These are phyloP conservation scores for Coenonympha glycerion DNA, from an alignment of 2,888 invertebrate species.

Conservation along the genomic window DNA sequence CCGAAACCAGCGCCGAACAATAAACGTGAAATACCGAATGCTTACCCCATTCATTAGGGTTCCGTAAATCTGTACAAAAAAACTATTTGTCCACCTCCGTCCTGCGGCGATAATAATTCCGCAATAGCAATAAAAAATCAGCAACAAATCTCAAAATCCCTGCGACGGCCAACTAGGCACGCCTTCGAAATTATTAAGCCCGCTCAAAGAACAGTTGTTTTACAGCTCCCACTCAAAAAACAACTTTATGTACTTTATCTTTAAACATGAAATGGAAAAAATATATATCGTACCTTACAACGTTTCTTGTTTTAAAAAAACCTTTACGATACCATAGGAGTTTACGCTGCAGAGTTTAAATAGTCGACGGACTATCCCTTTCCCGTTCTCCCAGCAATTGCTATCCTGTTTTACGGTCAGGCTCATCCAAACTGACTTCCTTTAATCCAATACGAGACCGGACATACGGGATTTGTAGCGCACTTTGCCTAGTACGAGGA, in stretches of 20 bases:
- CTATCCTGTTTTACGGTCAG: conserved; percentile 42
- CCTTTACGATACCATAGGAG: conserved; percentile 65
- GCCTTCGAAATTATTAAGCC: conserved; percentile 71
- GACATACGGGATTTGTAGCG: conserved; percentile 56
- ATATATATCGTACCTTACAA: conserved; percentile 30
- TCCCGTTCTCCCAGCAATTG: conserved; percentile 32
- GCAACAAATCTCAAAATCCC: conserved; percentile 67
- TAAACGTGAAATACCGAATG: conserved; percentile 21
- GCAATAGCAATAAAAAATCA: conserved; percentile 65
- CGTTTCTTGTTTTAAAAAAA: conserved; percentile 45
- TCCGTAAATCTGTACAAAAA: conserved; percentile 31
- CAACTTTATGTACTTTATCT: conserved; percentile 12
- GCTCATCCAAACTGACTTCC: conserved; percentile 55
- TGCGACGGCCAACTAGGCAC: conserved; percentile 66
- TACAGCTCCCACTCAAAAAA: conserved; percentile 26
- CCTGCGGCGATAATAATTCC: conserved; percentile 59
- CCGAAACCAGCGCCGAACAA: conserved; percentile 10
- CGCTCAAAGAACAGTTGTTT: conserved; percentile 41
- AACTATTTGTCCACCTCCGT: conserved; percentile 50
- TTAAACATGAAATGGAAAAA: conserved; percentile 30
- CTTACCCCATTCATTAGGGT: conserved; percentile 24
- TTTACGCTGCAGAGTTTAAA: conserved; percentile 63
- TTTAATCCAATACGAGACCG: conserved; percentile 61
- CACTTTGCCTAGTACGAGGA: conserved; percentile 40
- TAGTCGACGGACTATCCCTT: conserved; percentile 35